Conservation (phyloP, 2,797 vertebrate species). For the Crocodylus rhombifer region DNA sequence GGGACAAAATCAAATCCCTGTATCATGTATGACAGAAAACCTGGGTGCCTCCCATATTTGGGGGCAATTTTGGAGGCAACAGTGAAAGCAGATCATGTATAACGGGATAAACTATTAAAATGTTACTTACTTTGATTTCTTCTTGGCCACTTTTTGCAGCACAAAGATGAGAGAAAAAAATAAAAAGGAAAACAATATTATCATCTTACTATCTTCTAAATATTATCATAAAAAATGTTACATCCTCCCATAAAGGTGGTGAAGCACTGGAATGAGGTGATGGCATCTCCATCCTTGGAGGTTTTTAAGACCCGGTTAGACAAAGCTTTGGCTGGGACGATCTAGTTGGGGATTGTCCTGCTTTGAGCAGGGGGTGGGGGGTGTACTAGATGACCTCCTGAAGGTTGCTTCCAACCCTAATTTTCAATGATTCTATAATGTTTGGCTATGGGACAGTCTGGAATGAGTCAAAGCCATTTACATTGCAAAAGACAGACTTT, state of each 20-base stretch:
- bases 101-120: not conserved
- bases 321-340: too few relatives aligned
- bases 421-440: too few relatives aligned
- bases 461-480: too few relatives aligned
- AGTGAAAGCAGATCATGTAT: not conserved
- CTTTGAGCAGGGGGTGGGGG: too few relatives aligned
- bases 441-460: too few relatives aligned
- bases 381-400: too few relatives aligned
- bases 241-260: not conserved
- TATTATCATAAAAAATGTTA: not conserved
- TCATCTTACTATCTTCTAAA: constrained; percentile 12
- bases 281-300: too few relatives aligned
- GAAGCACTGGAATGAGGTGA: too few relatives aligned
- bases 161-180: constrained; percentile 38
- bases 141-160: constrained; percentile 87
- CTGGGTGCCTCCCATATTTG: not conserved
- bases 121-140: constrained; percentile 95
- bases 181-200: constrained; percentile 1
- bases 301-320: too few relatives aligned
- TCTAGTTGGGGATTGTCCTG: too few relatives aligned
- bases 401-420: too few relatives aligned
- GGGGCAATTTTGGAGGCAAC: not conserved
- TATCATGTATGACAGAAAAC: not conserved
- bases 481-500: too few relatives aligned
- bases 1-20: not conserved